Evolutionary conservation across 2,797 vertebrate genomes (phyloP), one percentile per base, ranked within the genome.

Genomic region (Malurus leucopterus): DNA sequence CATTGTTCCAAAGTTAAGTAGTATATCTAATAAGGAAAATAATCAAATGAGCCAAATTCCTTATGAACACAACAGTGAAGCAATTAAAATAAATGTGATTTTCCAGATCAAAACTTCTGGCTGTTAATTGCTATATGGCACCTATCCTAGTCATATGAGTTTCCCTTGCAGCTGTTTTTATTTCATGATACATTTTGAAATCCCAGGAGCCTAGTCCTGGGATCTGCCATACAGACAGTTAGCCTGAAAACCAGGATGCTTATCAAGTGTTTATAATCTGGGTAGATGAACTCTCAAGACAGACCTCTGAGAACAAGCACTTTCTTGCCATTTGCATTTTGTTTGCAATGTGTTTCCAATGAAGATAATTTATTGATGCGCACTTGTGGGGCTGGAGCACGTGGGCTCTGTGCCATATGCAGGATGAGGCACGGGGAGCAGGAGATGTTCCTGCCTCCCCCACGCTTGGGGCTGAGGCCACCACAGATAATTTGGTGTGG

Each of bases 101-200:
- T 96, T 96, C 96, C 94, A 96, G 94, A 96, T 95, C 93, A 94
- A 91, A 91, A 90, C 86, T 88, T 84, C 78, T 93, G 93, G 90
- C 91, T 89, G 84, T 89, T 94, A 90, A 93, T 94, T 93, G 88
- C 92, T 93, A 73, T 50, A 68, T 51, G 90, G 91, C 95, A 96
- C 96, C 97, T 97, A 96, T 96, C 95, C 96, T 96, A 89, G 96
- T 95, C 88, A 71, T 96, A 96, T 93, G 96, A 65, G 71, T 95
- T 94, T 96, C 91, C 82, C 88, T 95, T 94, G 95, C 96, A 98
- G 97, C 97, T 98, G 97, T 97, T 98, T 98, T 96, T 96, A 96
- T 97, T 98, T 97, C 95, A 90, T 89, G 94, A 95, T 75, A 69
- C 86, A 78, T 95, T 95, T 91, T 91, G 90, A 88, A 90, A 87